Evolutionary conservation across 2,888 invertebrate species (phyloP).

Genomic region (Apodemia mormo): DNA sequence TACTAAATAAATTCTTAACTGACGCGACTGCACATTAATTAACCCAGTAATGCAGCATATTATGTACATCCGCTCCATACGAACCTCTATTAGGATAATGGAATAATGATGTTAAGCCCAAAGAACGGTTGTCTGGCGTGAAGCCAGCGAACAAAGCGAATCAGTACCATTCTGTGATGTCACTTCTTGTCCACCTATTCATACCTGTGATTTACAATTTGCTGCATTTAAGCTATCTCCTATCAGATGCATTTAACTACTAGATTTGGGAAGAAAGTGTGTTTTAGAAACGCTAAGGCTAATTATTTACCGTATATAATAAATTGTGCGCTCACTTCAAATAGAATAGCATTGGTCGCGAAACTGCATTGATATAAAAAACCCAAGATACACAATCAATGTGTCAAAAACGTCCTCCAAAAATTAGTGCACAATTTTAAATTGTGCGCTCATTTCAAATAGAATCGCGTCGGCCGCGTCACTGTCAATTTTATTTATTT

Average conservation of each 20-base stretch:
- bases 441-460: no score
- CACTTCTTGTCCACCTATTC: slow-evolving; percentile 10
- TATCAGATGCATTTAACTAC: not conserved
- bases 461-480: no score
- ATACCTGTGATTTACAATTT: slow-evolving; percentile 11
- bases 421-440: no score
- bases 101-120: slow-evolving; percentile 63
- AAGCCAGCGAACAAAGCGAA: slow-evolving; percentile 52
- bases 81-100: slow-evolving; percentile 64
- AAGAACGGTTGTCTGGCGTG: slow-evolving; percentile 60
- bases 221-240: not conserved
- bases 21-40: slow-evolving; percentile 51
- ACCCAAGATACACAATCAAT: no score
- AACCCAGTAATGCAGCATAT: slow-evolving; percentile 50
- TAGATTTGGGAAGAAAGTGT: no score
- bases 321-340: no score
- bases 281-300: no score
- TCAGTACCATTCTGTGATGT: slow-evolving; percentile 28
- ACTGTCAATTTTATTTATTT: no score
- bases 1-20: not conserved
- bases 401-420: no score
- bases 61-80: slow-evolving; percentile 48
- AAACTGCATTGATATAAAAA: no score
- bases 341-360: no score
- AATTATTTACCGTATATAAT: no score